A percentile compares a stretch with the other conserved stretches of the same genome.
These are phyloP conservation scores for Struthio camelus DNA, from an alignment of 2,113 vertebrate genomes.

Conservation along the genomic window DNA sequence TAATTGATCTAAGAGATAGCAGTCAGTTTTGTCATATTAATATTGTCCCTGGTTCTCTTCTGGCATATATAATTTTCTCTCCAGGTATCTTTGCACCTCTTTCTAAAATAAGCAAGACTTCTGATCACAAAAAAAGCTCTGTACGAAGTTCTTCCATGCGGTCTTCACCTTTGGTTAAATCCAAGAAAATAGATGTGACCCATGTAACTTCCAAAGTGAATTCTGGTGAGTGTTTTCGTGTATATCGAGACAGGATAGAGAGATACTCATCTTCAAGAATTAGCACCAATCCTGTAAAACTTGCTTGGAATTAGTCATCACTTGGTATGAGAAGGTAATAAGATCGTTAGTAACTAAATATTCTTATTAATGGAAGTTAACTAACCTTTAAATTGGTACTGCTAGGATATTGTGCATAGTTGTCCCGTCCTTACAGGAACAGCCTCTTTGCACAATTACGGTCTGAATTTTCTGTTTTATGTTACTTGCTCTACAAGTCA, in stretches of 20 bases:
- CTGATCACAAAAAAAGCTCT: constrained; percentile 77
- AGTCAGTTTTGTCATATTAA: not conserved
- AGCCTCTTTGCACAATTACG: not conserved
- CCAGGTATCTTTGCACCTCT: constrained; percentile 96
- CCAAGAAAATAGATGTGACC: constrained; percentile 81
- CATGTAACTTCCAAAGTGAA: constrained; percentile 87
- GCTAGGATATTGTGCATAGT: not conserved
- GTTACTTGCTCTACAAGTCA: not conserved
- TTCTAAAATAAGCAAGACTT: constrained; percentile 91
- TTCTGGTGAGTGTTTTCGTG: constrained; percentile 78
- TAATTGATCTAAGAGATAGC: not conserved
- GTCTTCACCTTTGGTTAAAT: constrained; percentile 61
- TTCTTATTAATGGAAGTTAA: not conserved
- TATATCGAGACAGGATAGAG: not conserved
- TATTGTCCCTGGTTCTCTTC: not conserved
- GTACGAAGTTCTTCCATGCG: constrained; percentile 52
- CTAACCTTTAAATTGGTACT: not conserved
- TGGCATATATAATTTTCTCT: not conserved
- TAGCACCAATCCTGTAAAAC: not conserved
- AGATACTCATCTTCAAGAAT: not conserved
- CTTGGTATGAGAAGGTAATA: not conserved
- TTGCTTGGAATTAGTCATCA: not conserved
- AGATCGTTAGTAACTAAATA: not conserved
- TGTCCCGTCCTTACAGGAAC: not conserved
- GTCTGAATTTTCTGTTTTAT: not conserved